A percentile compares a stretch with the other conserved stretches of the same genome.
phyloP scores from a whole-genome alignment of 2,888 invertebrate species.

The Ennomos quercinarius region DNA sequence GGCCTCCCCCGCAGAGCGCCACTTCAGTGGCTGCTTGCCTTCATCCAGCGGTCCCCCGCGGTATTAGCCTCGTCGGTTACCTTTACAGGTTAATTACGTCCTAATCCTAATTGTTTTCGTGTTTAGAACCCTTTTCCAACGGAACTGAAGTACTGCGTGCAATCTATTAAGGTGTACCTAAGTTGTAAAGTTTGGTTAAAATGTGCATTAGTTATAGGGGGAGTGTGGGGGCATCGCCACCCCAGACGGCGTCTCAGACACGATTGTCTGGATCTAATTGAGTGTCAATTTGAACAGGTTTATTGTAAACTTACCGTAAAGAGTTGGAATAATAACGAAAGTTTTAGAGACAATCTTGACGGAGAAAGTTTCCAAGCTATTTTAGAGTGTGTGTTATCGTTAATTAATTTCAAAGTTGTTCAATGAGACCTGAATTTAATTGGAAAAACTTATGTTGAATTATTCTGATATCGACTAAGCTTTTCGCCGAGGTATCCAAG shows the following conservation, averaged over 20 bases:
- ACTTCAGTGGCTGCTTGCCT: too few relatives aligned
- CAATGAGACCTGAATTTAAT: too few relatives aligned
- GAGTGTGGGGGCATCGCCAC: slow-evolving; percentile 1
- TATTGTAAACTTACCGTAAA: slow-evolving; percentile 15
- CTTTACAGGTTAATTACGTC: too few relatives aligned
- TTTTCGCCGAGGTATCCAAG: too few relatives aligned
- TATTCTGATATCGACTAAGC: too few relatives aligned
- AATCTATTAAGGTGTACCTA: slow-evolving; percentile 17
- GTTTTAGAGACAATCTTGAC: slow-evolving; percentile 8
- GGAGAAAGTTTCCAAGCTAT: slow-evolving; percentile 9
- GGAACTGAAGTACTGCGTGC: slow-evolving; percentile 5
- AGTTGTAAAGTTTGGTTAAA: slow-evolving; percentile 49
- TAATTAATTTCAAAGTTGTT: slow-evolving; percentile 4
- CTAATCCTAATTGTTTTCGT: too few relatives aligned
- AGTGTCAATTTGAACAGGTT: slow-evolving; percentile 30
- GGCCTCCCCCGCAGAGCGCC: too few relatives aligned
- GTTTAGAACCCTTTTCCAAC: too few relatives aligned
- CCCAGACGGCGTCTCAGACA: slow-evolving; percentile 23
- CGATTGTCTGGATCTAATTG: slow-evolving; percentile 33
- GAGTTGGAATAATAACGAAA: slow-evolving; percentile 12
- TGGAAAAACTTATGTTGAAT: too few relatives aligned
- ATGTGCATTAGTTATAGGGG: slow-evolving; percentile 49
- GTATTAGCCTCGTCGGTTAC: too few relatives aligned
- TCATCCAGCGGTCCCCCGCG: too few relatives aligned
- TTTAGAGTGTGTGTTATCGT: neutral